These are phyloP conservation scores for Mythimna loreyi DNA, from an alignment of 2,888 invertebrate genomes.

Conservation along the genomic window DNA sequence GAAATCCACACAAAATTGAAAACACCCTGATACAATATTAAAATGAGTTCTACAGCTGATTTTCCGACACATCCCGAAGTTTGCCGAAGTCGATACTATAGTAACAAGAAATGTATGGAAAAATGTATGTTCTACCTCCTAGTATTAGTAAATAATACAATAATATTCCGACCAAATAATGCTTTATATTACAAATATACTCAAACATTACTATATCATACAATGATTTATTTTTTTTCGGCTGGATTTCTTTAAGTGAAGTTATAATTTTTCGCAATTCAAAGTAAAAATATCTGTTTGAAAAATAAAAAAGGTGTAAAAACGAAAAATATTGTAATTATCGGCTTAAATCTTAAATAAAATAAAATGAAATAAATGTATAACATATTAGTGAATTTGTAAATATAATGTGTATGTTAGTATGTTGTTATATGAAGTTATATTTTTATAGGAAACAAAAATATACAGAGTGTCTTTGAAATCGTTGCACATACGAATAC, in stretches of 20 bases:
- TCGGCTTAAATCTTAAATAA: slow-evolving; percentile 63
- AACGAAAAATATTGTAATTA: slow-evolving; percentile 16
- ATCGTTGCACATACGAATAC: no score
- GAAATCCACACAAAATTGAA: no score
- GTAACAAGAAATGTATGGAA: slow-evolving; percentile 34
- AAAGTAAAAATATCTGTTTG: no score
- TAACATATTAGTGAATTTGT: slow-evolving; percentile 56
- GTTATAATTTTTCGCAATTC: no score
- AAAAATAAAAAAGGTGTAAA: slow-evolving; percentile 6
- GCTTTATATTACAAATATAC: slow-evolving; percentile 59
- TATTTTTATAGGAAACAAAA: slow-evolving; percentile 27
- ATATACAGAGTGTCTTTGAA: no score
- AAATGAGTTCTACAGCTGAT: neutral
- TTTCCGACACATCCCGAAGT: neutral
- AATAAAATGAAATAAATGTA: slow-evolving; percentile 17
- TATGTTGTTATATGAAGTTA: slow-evolving; percentile 30
- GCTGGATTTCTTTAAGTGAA: no score
- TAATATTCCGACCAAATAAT: slow-evolving; percentile 68
- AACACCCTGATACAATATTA: no score
- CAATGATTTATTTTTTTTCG: neutral
- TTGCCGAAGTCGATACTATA: slow-evolving; percentile 20
- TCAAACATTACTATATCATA: slow-evolving; percentile 17
- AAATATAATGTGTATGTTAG: slow-evolving; percentile 51
- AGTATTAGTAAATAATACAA: slow-evolving; percentile 42
- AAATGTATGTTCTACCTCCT: slow-evolving; percentile 63